Base-by-base conservation (phyloP, 2,888 invertebrate species). In the Microplitis manilae region DNA sequence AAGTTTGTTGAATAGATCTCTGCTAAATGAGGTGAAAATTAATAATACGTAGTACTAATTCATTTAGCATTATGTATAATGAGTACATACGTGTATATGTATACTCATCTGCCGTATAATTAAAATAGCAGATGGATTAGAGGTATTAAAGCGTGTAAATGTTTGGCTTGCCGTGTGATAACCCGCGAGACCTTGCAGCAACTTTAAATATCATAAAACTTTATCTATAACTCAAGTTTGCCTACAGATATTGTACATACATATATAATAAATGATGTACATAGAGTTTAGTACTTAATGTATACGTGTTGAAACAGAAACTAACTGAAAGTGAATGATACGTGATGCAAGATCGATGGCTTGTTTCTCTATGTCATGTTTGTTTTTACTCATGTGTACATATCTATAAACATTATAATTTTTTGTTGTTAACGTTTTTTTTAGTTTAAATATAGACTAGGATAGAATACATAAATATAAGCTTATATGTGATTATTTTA, bases 61-160 rank as follows among this genome's bases (percentile, higher is more conserved):
- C 50, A 50, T 50, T 50, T 30, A 30, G 30, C 30, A 30, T 30
- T 30, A 30, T 30, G 30, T 30, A 30, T 30, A 30, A 30, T 30
- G 30, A 30, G 30, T 30, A 30, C 30, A 30, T 30, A 30, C 30
- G 30, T 30, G 30, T 30, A 30, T 68, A 68, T 68, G 50, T 68
- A 68, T 68, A 68, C 13, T 30, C 50, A 70, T 70, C 50, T 70
- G 70, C 50, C 60, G 70, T 59, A 30, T 70, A 70, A 70, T 70
- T 70, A 70, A 70, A 70, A 59, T 59, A 70, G 50, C 70, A 50
- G 70, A 30, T 70, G 50, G 70, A 70, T 70, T 70, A 41, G 41
- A 50, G 70, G 70, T 70, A 70, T 70, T 70, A 70, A 50, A 50
- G 6, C 30, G 70, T 41, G 70, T 70, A 50, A 70, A 70, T 70